Evolutionary conservation across 2,888 invertebrate species (phyloP).

Genomic region (Polyommatus icarus): DNA sequence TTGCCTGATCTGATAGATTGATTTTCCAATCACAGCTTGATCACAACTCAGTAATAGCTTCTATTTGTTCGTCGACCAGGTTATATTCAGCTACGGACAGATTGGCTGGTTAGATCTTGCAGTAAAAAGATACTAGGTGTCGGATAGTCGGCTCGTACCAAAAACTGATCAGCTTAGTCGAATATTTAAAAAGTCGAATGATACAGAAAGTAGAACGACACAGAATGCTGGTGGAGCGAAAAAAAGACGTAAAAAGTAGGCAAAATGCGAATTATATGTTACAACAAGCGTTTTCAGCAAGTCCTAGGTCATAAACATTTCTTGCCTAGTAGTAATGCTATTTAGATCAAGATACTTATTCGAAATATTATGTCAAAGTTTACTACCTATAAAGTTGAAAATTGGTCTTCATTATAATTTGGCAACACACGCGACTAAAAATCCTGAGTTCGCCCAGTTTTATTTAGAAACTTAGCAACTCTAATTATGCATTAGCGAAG

Average conservation of each 20-base stretch:
- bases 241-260: background rate
- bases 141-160: no score
- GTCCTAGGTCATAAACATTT: no score
- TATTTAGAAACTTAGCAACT: background rate
- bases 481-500: background rate
- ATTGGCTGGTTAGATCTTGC: no score
- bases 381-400: background rate
- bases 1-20: slow-evolving; percentile 5
- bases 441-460: background rate
- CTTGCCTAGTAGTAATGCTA: no score
- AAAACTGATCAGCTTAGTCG: no score
- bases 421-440: background rate
- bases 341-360: background rate
- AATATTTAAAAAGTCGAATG: no score
- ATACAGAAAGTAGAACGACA: no score
- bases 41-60: slow-evolving; percentile 7
- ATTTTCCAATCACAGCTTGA: slow-evolving; percentile 6
- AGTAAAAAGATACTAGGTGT: no score
- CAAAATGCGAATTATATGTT: no score
- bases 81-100: background rate
- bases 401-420: background rate
- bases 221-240: background rate
- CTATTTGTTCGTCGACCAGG: background rate
- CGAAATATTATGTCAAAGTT: background rate
- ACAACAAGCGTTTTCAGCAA: no score